These are phyloP conservation scores for Thalassoma bifasciatum DNA, from an alignment of 2,113 vertebrate genomes.

Conservation along the genomic window DNA sequence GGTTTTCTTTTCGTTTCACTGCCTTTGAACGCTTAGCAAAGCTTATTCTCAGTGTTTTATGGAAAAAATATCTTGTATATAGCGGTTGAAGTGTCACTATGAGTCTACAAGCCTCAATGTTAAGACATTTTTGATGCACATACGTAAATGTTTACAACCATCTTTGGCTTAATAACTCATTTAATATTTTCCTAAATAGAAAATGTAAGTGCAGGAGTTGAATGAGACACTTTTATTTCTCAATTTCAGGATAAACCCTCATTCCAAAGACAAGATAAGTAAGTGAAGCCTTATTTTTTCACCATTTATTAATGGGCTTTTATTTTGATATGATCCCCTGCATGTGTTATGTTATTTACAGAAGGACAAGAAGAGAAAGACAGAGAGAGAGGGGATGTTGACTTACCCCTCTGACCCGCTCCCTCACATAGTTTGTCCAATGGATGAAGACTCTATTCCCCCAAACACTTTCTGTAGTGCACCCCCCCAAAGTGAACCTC, in stretches of 20 bases:
- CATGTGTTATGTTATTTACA: conserved; percentile 70
- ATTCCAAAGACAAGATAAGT: conserved; percentile 7
- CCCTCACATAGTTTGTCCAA: conserved; percentile 69
- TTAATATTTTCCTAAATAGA: neutral
- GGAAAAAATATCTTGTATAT: neutral
- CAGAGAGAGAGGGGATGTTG: conserved; percentile 72
- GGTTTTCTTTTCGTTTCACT: too few species aligned
- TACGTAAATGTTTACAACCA: neutral
- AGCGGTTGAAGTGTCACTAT: neutral
- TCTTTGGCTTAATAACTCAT: neutral
- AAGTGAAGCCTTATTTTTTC: conserved; percentile 6
- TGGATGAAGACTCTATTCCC: conserved; percentile 76
- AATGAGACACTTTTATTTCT: neutral
- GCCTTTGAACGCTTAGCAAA: rapidly evolving
- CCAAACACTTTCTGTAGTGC: conserved; percentile 69
- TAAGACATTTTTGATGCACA: too few species aligned
- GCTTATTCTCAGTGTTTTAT: neutral
- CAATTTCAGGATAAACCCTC: conserved; percentile 25
- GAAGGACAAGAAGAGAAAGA: conserved; percentile 46
- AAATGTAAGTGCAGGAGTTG: neutral
- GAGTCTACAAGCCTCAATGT: neutral
- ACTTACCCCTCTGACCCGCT: conserved; percentile 68
- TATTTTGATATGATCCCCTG: conserved; percentile 19
- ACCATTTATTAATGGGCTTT: neutral
- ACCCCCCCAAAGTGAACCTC: conserved; percentile 64